Evolutionary conservation across 2,113 vertebrate genomes (phyloP).

Genomic region (Boulengeromyrus knoepffleri): DNA sequence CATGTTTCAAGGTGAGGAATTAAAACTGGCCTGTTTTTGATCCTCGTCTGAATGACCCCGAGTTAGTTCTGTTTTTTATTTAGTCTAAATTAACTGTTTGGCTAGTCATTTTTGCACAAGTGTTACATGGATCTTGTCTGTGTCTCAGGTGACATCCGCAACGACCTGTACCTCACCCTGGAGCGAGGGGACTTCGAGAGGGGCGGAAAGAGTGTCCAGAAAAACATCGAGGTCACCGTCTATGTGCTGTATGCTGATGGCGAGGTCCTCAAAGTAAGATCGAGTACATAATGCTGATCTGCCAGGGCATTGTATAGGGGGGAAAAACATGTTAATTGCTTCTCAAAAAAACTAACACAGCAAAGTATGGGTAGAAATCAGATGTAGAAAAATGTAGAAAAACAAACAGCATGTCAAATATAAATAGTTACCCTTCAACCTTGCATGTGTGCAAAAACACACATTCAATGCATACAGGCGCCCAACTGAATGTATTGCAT

Average conservation of each 20-base stretch:
- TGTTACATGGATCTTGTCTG: not conserved
- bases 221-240: constrained; percentile 93
- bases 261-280: constrained; percentile 82
- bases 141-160: constrained; percentile 81
- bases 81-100: not conserved
- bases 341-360: not conserved
- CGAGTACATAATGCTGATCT: not conserved
- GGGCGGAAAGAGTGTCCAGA: constrained; percentile 97
- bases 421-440: not conserved
- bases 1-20: not conserved
- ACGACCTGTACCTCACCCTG: constrained; percentile 89
- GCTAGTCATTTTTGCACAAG: not conserved
- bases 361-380: not conserved
- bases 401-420: not conserved
- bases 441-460: not conserved
- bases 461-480: not conserved
- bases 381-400: not conserved
- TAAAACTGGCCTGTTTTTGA: not conserved
- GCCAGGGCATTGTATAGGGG: not conserved
- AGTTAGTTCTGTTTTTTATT: not conserved
- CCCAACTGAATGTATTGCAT: not conserved
- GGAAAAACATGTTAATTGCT: not conserved
- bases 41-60: not conserved
- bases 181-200: constrained; percentile 92
- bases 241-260: constrained; percentile 89